Percentiles rank a stretch among this genome's conserved stretches.
Evolutionary conservation across 2,797 vertebrate genomes (phyloP).

Genomic region (Gastrophryne carolinensis): DNA sequence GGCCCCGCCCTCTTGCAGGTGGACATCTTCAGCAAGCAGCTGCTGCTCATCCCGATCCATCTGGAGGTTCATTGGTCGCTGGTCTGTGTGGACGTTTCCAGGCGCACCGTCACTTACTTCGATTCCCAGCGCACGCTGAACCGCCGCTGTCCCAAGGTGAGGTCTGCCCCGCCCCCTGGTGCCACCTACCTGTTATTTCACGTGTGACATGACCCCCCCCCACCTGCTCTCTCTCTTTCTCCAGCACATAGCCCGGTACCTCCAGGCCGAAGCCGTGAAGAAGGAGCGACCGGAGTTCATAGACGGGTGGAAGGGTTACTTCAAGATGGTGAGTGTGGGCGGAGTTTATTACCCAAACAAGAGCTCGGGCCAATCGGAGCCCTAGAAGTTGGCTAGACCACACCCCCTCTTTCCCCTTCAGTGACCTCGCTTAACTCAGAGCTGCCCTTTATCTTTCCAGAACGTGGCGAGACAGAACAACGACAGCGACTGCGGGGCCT

Average conservation of each 20-base stretch:
- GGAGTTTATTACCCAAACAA: too few relatives aligned
- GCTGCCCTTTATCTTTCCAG: too few relatives aligned
- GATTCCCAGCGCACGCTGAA: slow-evolving; percentile 93
- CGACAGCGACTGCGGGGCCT: slow-evolving; percentile 91
- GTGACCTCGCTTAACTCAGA: too few relatives aligned
- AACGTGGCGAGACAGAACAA: slow-evolving; percentile 92
- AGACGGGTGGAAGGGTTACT: slow-evolving; percentile 86
- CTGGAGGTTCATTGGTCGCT: slow-evolving; percentile 94
- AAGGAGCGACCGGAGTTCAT: slow-evolving; percentile 84
- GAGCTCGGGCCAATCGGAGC: too few relatives aligned
- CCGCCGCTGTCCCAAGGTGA: slow-evolving; percentile 88
- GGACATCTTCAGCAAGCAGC: slow-evolving; percentile 91
- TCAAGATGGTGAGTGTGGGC: slow-evolving; percentile 85
- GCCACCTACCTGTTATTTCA: too few relatives aligned
- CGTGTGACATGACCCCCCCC: too few relatives aligned
- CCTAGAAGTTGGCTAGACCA: too few relatives aligned
- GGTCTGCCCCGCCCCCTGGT: neutral
- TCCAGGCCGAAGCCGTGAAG: slow-evolving; percentile 90
- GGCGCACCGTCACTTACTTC: slow-evolving; percentile 85
- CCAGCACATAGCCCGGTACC: slow-evolving; percentile 92
- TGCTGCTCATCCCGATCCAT: slow-evolving; percentile 90
- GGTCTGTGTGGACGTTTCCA: slow-evolving; percentile 85
- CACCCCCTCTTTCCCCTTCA: too few relatives aligned
- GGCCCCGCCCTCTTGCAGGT: slow-evolving; percentile 75
- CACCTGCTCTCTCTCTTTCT: neutral